Evolutionary conservation across 2,797 vertebrate species (phyloP).

Genomic region (Micromesistius poutassou): DNA sequence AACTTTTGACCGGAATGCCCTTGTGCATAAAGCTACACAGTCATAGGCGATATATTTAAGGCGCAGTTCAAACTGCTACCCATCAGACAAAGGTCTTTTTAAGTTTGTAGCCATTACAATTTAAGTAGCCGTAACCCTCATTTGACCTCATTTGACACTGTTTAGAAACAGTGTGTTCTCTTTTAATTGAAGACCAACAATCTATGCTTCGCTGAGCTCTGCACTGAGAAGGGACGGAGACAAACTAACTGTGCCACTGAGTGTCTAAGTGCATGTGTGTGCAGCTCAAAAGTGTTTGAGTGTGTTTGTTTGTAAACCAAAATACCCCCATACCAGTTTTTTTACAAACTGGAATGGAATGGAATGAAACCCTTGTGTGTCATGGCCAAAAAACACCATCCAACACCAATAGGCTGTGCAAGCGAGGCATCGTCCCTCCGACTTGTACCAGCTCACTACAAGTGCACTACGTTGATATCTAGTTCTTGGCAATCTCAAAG

Average conservation of each 20-base stretch:
- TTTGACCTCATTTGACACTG: background rate
- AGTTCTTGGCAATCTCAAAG: no score
- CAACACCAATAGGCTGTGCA: no score
- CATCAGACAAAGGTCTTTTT: background rate
- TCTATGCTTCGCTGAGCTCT: background rate
- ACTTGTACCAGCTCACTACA: no score
- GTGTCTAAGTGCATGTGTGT: background rate
- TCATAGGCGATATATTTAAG: background rate
- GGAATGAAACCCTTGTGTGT: no score
- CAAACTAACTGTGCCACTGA: background rate
- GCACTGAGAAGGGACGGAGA: conserved; percentile 6
- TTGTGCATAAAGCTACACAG: background rate
- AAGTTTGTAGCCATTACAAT: background rate
- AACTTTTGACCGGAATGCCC: background rate
- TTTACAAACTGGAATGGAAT: no score
- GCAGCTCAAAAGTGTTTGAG: background rate
- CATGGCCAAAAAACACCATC: no score
- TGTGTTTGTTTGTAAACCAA: no score
- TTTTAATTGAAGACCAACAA: conserved; percentile 4
- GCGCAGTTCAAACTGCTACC: background rate
- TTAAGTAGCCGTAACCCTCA: background rate
- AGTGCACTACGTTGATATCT: no score
- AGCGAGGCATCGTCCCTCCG: no score
- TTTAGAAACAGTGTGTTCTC: background rate
- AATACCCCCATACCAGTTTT: no score